Evolutionary conservation across 2,797 vertebrate genomes (phyloP).

Genomic region (Etheostoma nigrum): DNA sequence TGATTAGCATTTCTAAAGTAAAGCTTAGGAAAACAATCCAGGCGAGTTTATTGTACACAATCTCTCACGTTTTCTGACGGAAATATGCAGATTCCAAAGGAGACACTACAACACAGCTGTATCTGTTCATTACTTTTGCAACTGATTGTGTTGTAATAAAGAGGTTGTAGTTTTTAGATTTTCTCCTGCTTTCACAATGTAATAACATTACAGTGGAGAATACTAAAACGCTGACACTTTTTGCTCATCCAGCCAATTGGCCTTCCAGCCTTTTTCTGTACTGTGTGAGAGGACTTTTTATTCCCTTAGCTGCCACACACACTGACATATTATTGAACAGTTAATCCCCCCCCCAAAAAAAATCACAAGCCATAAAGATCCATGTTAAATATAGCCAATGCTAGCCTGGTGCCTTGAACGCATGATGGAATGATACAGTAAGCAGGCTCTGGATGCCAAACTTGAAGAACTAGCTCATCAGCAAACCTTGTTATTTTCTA

Average conservation of each 20-base stretch:
- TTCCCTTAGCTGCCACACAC: slow-evolving; percentile 51
- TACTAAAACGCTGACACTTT: neutral
- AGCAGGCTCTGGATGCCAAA: neutral
- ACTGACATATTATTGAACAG: slow-evolving; percentile 48
- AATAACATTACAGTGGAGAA: neutral
- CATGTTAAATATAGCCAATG: slow-evolving; percentile 23
- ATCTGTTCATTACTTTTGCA: neutral
- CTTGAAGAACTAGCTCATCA: neutral
- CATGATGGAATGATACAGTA: slow-evolving; percentile 19
- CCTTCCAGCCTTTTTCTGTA: slow-evolving; percentile 20
- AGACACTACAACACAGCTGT: slow-evolving; percentile 13
- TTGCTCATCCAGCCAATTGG: neutral
- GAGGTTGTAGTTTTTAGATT: neutral
- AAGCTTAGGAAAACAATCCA: slow-evolving; percentile 10
- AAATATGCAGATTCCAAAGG: slow-evolving; percentile 8
- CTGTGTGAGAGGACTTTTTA: neutral
- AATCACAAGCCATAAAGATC: slow-evolving; percentile 47
- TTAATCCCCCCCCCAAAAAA: slow-evolving; percentile 57
- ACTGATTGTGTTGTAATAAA: slow-evolving; percentile 4
- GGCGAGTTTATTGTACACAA: neutral
- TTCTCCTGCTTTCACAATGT: neutral
- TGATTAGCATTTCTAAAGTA: slow-evolving; percentile 37
- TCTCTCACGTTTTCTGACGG: slow-evolving; percentile 5
- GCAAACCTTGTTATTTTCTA: slow-evolving; percentile 9
- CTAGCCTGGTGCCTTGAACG: slow-evolving; percentile 21